Conservation (phyloP, 2,113 vertebrate genomes). For the Recurvirostra avosetta region DNA sequence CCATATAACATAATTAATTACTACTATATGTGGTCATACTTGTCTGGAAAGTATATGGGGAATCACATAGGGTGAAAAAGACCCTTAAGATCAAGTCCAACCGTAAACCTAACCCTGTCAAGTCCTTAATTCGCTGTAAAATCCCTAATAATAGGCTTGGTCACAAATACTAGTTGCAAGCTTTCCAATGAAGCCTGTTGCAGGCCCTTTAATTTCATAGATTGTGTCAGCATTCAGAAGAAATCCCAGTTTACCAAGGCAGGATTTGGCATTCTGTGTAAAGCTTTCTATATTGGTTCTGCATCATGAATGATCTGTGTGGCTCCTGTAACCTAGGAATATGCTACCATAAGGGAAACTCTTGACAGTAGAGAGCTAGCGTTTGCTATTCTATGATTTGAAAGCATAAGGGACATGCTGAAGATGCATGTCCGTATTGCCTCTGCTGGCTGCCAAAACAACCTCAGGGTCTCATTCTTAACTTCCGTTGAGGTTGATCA, state of each 20-base stretch:
- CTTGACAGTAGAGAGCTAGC: neutral
- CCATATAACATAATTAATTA: neutral
- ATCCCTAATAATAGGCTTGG: neutral
- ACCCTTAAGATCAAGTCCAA: neutral
- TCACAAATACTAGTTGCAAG: neutral
- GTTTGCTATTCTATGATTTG: neutral
- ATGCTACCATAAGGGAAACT: neutral
- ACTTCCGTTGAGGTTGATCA: rapidly evolving
- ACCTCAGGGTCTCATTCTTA: neutral
- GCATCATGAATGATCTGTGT: neutral
- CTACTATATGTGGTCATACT: neutral
- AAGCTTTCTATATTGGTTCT: neutral
- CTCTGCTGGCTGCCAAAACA: neutral
- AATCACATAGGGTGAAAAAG: neutral
- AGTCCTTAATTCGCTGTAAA: neutral
- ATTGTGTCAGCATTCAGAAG: neutral
- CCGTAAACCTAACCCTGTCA: neutral
- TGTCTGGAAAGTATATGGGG: neutral
- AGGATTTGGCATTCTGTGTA: neutral
- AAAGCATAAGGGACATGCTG: rapidly evolving
- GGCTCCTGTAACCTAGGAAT: neutral
- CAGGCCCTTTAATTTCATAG: neutral
- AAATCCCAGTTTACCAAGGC: neutral
- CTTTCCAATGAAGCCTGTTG: neutral
- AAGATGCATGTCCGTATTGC: neutral